Conservation (phyloP, 1,140 invertebrate genomes). For the Antheraea pernyi region DNA sequence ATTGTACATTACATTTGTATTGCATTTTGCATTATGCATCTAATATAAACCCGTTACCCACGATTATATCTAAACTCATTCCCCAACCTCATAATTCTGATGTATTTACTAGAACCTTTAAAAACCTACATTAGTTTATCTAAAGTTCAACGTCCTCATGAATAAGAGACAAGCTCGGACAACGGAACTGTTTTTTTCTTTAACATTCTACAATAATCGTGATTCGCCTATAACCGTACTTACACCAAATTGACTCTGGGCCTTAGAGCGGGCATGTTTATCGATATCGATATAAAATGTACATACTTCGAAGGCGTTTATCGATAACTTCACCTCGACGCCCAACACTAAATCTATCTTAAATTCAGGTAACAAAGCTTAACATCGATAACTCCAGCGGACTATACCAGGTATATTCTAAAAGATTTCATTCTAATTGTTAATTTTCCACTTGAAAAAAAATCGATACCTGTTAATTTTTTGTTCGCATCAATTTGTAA, state of each 20-base stretch:
- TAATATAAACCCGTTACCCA: slow-evolving; percentile 10
- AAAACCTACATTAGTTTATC: neutral
- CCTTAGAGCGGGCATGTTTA: neutral
- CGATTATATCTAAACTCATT: slow-evolving; percentile 1
- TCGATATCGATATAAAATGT: neutral
- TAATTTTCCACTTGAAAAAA: neutral
- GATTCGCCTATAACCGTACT: neutral
- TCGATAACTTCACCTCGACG: neutral
- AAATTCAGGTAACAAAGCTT: slow-evolving; percentile 4
- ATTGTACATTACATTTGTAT: slow-evolving; percentile 8
- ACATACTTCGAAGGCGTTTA: neutral
- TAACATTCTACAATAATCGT: neutral
- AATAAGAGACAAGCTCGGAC: neutral
- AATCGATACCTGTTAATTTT: neutral
- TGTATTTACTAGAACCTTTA: neutral
- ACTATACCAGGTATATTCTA: neutral
- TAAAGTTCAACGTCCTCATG: neutral
- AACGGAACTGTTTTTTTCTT: neutral
- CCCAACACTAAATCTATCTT: slow-evolving; percentile 1
- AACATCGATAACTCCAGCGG: neutral
- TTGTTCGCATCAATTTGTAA: neutral
- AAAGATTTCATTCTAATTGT: neutral
- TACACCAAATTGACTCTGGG: slow-evolving; percentile 3
- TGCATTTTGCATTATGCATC: slow-evolving; percentile 2
- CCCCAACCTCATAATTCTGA: neutral